These are phyloP conservation scores for Leptoteleia sp. DNA, from an alignment of 1,140 invertebrate species.

Conservation along the genomic window DNA sequence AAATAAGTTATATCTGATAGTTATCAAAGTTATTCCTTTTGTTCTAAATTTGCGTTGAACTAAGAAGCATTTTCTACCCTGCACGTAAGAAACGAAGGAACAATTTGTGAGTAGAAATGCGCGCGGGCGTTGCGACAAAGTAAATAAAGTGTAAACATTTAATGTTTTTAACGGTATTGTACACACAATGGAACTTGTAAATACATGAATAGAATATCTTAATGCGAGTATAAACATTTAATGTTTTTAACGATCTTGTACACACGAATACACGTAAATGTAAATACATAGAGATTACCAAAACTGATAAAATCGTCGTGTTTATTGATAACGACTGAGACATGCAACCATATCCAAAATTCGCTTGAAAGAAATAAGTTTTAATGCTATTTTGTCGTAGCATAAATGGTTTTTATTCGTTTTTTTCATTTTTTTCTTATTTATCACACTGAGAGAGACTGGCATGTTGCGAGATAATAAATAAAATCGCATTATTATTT, in stretches of 20 bases:
- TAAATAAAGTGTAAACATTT: constrained; percentile 74
- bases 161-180: constrained; percentile 80
- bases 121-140: constrained; percentile 58
- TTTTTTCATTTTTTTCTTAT: constrained; percentile 65
- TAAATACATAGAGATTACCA: constrained; percentile 79
- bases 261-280: constrained; percentile 79
- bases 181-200: constrained; percentile 77
- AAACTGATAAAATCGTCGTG: constrained; percentile 65
- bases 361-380: constrained; percentile 54
- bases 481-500: constrained; percentile 75
- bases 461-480: constrained; percentile 73
- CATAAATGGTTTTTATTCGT: constrained; percentile 69
- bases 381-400: constrained; percentile 58
- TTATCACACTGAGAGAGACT: constrained; percentile 73
- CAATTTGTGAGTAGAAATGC: constrained; percentile 47
- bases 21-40: constrained; percentile 10
- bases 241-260: constrained; percentile 81
- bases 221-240: constrained; percentile 79
- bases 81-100: constrained; percentile 52
- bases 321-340: constrained; percentile 53
- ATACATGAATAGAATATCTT: constrained; percentile 77
- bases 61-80: constrained; percentile 48
- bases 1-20: constrained; percentile 1
- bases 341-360: constrained; percentile 46
- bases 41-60: constrained; percentile 4